Evolutionary conservation across 2,113 vertebrate genomes (phyloP), one percentile per base, ranked within the genome.

Genomic region (Sisor rabdophorus): DNA sequence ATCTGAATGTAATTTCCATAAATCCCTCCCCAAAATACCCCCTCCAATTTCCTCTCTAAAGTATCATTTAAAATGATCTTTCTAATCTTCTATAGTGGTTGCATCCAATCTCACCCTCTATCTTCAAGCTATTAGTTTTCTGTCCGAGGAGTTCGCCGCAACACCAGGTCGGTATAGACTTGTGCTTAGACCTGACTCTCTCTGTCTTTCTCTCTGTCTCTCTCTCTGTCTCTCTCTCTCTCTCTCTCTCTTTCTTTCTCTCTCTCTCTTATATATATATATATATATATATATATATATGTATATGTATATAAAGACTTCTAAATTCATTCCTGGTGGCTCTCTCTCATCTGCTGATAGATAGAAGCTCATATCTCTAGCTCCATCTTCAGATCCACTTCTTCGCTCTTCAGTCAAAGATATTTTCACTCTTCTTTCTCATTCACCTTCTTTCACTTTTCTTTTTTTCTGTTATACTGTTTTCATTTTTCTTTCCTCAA

Each of bases 271-370:
- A n/a, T n/a, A n/a, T n/a, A n/a, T n/a, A n/a, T n/a, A n/a, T n/a
- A n/a, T n/a, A n/a, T n/a, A n/a, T n/a, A n/a, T n/a, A n/a, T n/a
- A n/a, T n/a, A n/a, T n/a, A n/a, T n/a, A n/a, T n/a, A n/a, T n/a
- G n/a, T n/a, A n/a, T n/a, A n/a, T n/a, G n/a, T n/a, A n/a, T n/a
- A n/a, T n/a, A n/a, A n/a, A 83, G 85, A 85, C 87, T 91, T 85
- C 88, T 40, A 82, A 93, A 88, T 92, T 93, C 91, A 94, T 94
- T 95, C 92, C 86, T 89, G 91, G 90, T 93, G 90, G 90, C 87
- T 90, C 81, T 92, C 91, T 92, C 91, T 93, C 89, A 89, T 93
- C 89, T 90, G 88, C 89, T 88, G 90, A 92, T 86, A 91, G 87
- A 91, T 89, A 76, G 84, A 86, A 91, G 88, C 83, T 67, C 88